A percentile compares a stretch with the other conserved stretches of the same genome.
Evolutionary conservation across 2,888 invertebrate genomes (phyloP).

Genomic region (Mesodorylaimus sp.): DNA sequence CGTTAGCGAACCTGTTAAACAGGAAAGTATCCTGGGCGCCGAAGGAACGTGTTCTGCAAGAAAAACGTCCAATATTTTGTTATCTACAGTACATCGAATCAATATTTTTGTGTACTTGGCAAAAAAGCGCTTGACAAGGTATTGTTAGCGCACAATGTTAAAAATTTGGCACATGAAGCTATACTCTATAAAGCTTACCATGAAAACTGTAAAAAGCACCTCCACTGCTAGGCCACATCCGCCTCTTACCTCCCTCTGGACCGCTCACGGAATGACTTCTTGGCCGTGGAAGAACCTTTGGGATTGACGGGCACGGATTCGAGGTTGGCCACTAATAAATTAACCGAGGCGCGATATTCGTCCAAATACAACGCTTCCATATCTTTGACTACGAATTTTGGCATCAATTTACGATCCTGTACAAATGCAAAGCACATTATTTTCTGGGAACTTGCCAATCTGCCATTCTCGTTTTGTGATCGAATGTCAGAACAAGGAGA

Average conservation of each 20-base stretch:
- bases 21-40: conserved; percentile 24
- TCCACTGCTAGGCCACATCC: too few species aligned
- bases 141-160: too few species aligned
- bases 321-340: conserved; percentile 91
- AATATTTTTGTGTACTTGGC: too few species aligned
- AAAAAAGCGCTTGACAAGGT: too few species aligned
- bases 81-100: too few species aligned
- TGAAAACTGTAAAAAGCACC: too few species aligned
- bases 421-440: background rate
- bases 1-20: conserved; percentile 29
- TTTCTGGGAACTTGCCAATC: too few species aligned
- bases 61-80: background rate
- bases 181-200: too few species aligned
- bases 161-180: too few species aligned
- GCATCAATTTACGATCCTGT: conserved; percentile 86
- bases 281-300: conserved; percentile 82
- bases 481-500: too few species aligned
- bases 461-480: too few species aligned
- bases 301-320: conserved; percentile 88
- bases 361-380: conserved; percentile 99
- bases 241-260: too few species aligned
- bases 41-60: conserved; percentile 9
- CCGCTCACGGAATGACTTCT: conserved; percentile 37
- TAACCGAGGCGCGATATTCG: conserved; percentile 90
- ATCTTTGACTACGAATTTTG: conserved; percentile 97